These are phyloP conservation scores for Syngnathoides biaculeatus DNA, from an alignment of 2,113 vertebrate genomes.

Conservation along the genomic window DNA sequence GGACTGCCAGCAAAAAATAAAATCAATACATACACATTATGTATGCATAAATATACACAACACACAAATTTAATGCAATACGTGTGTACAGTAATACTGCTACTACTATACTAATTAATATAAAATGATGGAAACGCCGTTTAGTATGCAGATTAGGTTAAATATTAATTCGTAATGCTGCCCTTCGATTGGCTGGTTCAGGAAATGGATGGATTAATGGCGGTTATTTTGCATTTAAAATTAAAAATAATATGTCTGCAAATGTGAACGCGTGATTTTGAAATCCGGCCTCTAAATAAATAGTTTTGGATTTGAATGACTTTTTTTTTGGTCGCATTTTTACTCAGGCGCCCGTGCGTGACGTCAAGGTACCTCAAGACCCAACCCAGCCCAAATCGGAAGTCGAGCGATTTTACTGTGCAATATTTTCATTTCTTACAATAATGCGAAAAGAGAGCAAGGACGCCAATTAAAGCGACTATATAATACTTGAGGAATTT, in stretches of 20 bases:
- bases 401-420: slow-evolving; percentile 33
- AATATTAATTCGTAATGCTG: not conserved
- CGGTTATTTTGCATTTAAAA: too few species aligned
- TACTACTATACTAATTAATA: not conserved
- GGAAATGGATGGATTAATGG: too few species aligned
- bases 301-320: not conserved
- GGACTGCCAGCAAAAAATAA: not conserved
- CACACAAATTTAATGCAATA: not conserved
- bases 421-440: not conserved
- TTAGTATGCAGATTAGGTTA: not conserved
- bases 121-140: not conserved
- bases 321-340: slow-evolving; percentile 1
- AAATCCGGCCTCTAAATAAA: not conserved
- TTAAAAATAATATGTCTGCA: too few species aligned
- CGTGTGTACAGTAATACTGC: not conserved
- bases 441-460: slow-evolving; percentile 9
- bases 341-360: slow-evolving; percentile 20
- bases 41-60: not conserved
- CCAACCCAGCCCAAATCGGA: slow-evolving; percentile 39
- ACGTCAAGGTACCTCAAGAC: slow-evolving; percentile 33
- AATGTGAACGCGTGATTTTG: not conserved
- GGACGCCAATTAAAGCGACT: not conserved
- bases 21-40: too few species aligned
- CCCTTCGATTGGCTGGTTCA: too few species aligned
- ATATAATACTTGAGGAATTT: not conserved